Evolutionary conservation across 2,888 invertebrate genomes (phyloP).

Genomic region (Leucophora obtusa): DNA sequence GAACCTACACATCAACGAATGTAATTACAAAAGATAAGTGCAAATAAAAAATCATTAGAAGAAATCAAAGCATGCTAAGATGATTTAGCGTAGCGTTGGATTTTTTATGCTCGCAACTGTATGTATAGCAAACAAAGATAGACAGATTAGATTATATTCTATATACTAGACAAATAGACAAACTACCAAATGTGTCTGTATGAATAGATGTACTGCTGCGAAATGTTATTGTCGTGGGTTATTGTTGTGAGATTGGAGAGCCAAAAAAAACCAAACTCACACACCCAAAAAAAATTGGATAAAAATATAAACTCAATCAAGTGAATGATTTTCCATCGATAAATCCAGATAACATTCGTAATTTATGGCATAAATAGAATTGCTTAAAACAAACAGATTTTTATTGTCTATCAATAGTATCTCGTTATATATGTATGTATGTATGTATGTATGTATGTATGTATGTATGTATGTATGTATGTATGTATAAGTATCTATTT

Average conservation of each 20-base stretch:
- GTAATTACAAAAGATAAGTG: too few relatives aligned
- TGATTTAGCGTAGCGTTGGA: too few relatives aligned
- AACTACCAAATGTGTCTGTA: conserved; percentile 8
- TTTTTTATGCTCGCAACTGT: too few relatives aligned
- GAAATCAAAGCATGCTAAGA: too few relatives aligned
- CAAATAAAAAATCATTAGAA: too few relatives aligned
- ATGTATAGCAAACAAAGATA: conserved; percentile 24
- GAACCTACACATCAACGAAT: too few relatives aligned
- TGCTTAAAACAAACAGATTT: conserved; percentile 58
- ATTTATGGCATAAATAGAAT: conserved; percentile 65
- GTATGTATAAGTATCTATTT: background rate
- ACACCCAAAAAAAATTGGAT: conserved; percentile 30
- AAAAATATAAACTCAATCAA: conserved; percentile 65
- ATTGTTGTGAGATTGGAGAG: conserved; percentile 25
- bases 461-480: too few relatives aligned
- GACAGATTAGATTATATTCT: conserved; percentile 33
- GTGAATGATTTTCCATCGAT: conserved; percentile 65
- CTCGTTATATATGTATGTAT: background rate
- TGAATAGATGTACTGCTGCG: background rate
- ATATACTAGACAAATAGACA: conserved; percentile 39
- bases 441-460: background rate
- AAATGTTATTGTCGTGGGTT: conserved; percentile 3
- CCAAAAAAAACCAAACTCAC: conserved; percentile 20
- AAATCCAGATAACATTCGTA: conserved; percentile 65
- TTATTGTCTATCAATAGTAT: conserved; percentile 41